These are phyloP conservation scores for Brachypodius melanocephalos DNA, from an alignment of 2,113 vertebrate genomes.

Conservation along the genomic window DNA sequence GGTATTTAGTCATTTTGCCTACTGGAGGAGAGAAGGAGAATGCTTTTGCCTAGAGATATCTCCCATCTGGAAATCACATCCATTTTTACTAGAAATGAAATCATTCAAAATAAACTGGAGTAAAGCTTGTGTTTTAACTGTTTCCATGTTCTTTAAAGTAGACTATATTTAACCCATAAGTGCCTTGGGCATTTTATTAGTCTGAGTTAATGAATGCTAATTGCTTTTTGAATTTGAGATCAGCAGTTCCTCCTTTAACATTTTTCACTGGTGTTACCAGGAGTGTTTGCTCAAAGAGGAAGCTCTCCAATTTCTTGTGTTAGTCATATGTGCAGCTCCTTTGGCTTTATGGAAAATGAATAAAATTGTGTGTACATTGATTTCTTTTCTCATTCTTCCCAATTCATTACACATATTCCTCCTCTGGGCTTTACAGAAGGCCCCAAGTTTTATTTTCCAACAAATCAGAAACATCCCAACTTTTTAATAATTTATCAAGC, in stretches of 20 bases:
- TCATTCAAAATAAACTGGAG: not conserved
- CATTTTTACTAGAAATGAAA: constrained; percentile 17
- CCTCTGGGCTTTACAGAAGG: not conserved
- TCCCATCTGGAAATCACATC: constrained; percentile 20
- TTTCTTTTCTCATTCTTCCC: not conserved
- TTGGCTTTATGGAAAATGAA: not conserved
- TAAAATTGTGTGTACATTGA: not conserved
- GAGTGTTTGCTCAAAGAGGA: not conserved
- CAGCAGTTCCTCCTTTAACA: not conserved
- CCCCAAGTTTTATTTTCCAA: not conserved
- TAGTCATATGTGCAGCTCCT: not conserved
- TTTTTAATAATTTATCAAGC: not conserved
- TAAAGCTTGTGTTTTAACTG: not conserved
- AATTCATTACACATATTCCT: not conserved
- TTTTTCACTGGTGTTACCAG: not conserved
- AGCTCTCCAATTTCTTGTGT: not conserved
- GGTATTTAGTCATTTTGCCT: not conserved
- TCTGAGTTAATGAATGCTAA: constrained; percentile 4
- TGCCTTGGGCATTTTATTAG: not conserved
- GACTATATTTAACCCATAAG: not conserved
- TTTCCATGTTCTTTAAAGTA: not conserved
- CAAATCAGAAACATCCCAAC: not conserved
- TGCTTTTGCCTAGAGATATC: not conserved
- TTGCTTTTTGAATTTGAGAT: not conserved
- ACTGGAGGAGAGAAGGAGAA: not conserved